Percentiles rank a stretch among this genome's conserved stretches.
Evolutionary conservation across 2,113 vertebrate species (phyloP).

Genomic region (Toxotes chatareus): DNA sequence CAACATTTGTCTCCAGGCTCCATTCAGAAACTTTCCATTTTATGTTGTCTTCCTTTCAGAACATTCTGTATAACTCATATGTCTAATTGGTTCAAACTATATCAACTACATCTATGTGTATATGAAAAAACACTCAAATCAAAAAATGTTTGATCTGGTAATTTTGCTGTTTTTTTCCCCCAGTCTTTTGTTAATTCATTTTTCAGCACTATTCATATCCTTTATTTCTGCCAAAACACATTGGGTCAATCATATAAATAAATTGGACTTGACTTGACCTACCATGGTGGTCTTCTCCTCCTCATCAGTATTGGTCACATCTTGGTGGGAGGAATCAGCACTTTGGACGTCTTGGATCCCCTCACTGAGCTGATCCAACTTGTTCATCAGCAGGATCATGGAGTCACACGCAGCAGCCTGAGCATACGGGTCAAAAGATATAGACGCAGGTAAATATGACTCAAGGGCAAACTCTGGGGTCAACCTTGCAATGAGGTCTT

Average conservation of each 20-base stretch:
- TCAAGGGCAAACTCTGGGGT: conserved; percentile 5
- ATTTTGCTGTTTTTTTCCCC: neutral
- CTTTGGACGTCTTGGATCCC: conserved; percentile 83
- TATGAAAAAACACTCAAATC: too few relatives aligned
- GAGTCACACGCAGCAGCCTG: conserved; percentile 79
- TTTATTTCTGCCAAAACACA: neutral
- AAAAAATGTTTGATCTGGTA: neutral
- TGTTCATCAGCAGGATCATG: conserved; percentile 85
- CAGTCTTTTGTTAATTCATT: neutral
- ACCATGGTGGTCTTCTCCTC: conserved; percentile 68
- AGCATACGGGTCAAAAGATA: conserved; percentile 32
- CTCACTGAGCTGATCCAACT: conserved; percentile 84
- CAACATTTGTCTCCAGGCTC: neutral
- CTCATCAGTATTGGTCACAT: conserved; percentile 58
- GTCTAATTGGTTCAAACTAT: neutral
- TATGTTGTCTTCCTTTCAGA: too few relatives aligned
- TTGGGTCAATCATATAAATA: neutral
- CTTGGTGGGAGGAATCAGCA: conserved; percentile 68
- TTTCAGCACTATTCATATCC: neutral
- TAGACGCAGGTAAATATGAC: conserved; percentile 23
- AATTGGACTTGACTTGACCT: conserved; percentile 49
- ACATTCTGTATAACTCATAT: neutral
- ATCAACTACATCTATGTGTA: neutral
- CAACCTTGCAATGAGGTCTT: conserved; percentile 33
- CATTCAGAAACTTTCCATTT: neutral